Evolutionary conservation across 2,888 invertebrate species (phyloP), one percentile per base, ranked within the genome.

Genomic region (Pemphredon lugubris): DNA sequence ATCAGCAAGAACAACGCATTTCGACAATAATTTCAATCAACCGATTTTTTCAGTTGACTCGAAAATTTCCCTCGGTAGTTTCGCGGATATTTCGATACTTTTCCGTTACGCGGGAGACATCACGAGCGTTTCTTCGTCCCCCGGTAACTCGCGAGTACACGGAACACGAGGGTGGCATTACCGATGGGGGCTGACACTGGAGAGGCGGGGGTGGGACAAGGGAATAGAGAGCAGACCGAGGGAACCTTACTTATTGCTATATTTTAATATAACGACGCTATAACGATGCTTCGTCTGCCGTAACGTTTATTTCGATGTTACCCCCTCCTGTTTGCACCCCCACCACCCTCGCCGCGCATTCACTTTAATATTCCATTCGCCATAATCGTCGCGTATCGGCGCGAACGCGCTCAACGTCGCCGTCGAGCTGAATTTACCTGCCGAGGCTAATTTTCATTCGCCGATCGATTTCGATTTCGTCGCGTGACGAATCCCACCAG

Each of bases 251-350:
- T 86, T 84, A 86, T 84, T 86, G 83, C 83, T 83, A 83, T 84
- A 83, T 85, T 85, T 86, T 87, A 84, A 85, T 86, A 86, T 84
- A 85, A 86, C 82, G 85, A 84, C 75, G 83, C 77, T 78, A 81
- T 84, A 86, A 86, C 82, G 84, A 85, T 80, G 78, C 81, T 67
- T 67, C 74, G 73, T 76, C 77, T 77, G 67, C 78, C 73, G 67
- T 79, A 82, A 81, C 83, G 73, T 82, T 85, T 84, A 83, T 82
- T 81, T 79, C 83, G 80, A 75, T 79, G 77, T 75, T 57, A 64
- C 73, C 60, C 65, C 57, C 70, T 67, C 59, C 32, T 50, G 14
- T 45, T 44, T 59, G 18, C 32, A 11, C 16, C 23, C 37, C 50
- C 47, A 26, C 32, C 60, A 37, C 32, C 57, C 40, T 60, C 48